Evolutionary conservation across 2,888 invertebrate genomes (phyloP).

Genomic region (Spicauda simplicius): DNA sequence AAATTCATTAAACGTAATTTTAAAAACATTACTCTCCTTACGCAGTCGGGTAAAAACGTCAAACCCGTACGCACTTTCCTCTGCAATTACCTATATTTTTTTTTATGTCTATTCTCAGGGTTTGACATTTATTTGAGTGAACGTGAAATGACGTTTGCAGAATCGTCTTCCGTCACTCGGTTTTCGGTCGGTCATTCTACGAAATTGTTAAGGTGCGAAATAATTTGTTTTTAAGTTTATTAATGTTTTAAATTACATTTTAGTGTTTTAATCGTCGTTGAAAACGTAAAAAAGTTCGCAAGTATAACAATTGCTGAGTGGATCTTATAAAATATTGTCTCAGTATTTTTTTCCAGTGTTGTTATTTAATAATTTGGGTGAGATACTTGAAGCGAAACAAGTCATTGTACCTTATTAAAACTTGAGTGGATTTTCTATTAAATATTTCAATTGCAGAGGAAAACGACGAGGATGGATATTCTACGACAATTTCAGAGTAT

Average conservation of each 20-base stretch:
- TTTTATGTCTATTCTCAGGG: background rate
- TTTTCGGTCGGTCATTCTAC: background rate
- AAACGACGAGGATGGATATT: conserved; percentile 19
- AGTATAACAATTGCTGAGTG: no score
- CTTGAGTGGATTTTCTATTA: background rate
- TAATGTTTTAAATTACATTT: background rate
- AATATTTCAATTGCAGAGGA: background rate
- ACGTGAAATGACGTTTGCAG: background rate
- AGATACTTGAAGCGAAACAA: conserved; percentile 10
- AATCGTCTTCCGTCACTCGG: background rate
- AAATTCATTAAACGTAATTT: no score
- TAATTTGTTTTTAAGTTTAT: background rate
- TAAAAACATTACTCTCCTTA: no score
- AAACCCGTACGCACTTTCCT: no score
- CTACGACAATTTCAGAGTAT: conserved; percentile 59
- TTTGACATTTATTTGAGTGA: background rate
- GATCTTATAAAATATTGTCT: background rate
- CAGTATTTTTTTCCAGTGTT: background rate
- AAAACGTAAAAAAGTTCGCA: background rate
- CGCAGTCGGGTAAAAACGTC: no score
- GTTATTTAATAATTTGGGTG: conserved; percentile 2
- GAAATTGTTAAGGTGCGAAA: background rate
- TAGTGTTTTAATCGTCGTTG: background rate
- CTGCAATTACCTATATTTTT: no score
- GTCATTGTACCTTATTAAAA: conserved; percentile 1